phyloP scores from a whole-genome alignment of 2,888 invertebrate species.

The Netelia virgata region DNA sequence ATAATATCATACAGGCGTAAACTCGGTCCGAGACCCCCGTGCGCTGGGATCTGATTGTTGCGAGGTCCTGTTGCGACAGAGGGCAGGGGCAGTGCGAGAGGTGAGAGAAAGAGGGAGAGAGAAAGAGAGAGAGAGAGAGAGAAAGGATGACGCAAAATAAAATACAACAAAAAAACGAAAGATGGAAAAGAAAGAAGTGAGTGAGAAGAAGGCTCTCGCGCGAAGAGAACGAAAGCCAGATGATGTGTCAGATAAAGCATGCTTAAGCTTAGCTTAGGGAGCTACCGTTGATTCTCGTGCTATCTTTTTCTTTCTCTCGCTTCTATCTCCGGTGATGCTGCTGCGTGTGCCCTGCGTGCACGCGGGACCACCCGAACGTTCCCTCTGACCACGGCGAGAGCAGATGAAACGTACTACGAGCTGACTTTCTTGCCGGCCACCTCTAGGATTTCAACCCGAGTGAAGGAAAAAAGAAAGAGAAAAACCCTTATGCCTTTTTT shows the following conservation, averaged over 20 bases:
- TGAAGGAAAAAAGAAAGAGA: constrained; percentile 49
- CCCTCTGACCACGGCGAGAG: constrained; percentile 42
- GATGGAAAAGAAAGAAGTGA: constrained; percentile 65
- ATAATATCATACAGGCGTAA: constrained; percentile 62
- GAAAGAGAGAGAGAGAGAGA: too few relatives aligned
- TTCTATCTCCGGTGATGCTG: constrained; percentile 62
- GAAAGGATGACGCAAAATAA: constrained; percentile 42
- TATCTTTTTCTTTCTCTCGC: neutral
- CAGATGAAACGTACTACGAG: constrained; percentile 47
- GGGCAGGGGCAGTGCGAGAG: constrained; percentile 46
- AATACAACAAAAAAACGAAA: constrained; percentile 46
- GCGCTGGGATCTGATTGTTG: constrained; percentile 67
- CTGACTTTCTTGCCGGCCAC: constrained; percentile 64
- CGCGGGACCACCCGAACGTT: constrained; percentile 81
- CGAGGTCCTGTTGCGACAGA: constrained; percentile 57
- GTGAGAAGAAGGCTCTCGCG: constrained; percentile 74
- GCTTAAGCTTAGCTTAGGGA: constrained; percentile 82
- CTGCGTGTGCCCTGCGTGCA: constrained; percentile 78
- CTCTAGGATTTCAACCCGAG: constrained; percentile 82
- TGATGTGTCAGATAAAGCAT: constrained; percentile 80
- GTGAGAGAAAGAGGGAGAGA: constrained; percentile 57
- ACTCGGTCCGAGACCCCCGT: constrained; percentile 37
- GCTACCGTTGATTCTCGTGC: constrained; percentile 79
- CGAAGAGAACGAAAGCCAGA: constrained; percentile 71
- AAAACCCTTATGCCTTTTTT: constrained; percentile 41